Conservation (phyloP, 2,888 invertebrate genomes). For the Margaritifera margaritifera region DNA sequence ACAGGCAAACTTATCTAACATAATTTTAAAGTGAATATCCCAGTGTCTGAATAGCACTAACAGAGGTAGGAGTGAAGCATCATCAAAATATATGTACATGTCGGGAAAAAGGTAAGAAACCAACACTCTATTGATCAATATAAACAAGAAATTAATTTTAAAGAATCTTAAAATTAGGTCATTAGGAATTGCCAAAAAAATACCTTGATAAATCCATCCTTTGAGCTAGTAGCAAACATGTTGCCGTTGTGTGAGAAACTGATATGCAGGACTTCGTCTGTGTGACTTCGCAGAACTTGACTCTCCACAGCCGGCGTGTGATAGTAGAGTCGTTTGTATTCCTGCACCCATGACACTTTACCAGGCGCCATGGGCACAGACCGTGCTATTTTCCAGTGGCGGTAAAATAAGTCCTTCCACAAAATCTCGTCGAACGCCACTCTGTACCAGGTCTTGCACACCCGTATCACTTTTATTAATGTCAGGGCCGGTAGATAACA, state of each 20-base stretch:
- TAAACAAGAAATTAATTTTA: no score
- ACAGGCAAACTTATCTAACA: no score
- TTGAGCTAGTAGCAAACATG: slow-evolving; percentile 88
- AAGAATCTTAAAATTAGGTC: no score
- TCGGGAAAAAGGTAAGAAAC: no score
- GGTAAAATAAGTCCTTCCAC: slow-evolving; percentile 83
- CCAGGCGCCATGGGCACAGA: slow-evolving; percentile 80
- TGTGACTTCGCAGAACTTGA: slow-evolving; percentile 78
- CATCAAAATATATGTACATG: no score
- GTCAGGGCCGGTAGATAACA: no score
- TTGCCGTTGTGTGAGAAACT: slow-evolving; percentile 88
- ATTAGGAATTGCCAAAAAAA: neutral
- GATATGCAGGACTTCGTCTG: slow-evolving; percentile 87
- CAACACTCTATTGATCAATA: no score
- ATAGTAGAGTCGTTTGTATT: slow-evolving; percentile 82
- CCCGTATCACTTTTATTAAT: neutral
- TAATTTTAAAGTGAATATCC: no score
- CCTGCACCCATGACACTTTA: slow-evolving; percentile 80
- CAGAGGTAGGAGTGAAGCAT: no score
- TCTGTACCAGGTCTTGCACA: slow-evolving; percentile 62
- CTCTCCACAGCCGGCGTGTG: slow-evolving; percentile 77
- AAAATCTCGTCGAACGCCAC: slow-evolving; percentile 82
- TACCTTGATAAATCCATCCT: slow-evolving; percentile 86
- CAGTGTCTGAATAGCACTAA: no score
- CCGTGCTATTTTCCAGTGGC: slow-evolving; percentile 79